Percentiles rank a stretch among this genome's conserved stretches.
Evolutionary conservation across 2,113 vertebrate genomes (phyloP).

Genomic region (Corvus hawaiiensis): DNA sequence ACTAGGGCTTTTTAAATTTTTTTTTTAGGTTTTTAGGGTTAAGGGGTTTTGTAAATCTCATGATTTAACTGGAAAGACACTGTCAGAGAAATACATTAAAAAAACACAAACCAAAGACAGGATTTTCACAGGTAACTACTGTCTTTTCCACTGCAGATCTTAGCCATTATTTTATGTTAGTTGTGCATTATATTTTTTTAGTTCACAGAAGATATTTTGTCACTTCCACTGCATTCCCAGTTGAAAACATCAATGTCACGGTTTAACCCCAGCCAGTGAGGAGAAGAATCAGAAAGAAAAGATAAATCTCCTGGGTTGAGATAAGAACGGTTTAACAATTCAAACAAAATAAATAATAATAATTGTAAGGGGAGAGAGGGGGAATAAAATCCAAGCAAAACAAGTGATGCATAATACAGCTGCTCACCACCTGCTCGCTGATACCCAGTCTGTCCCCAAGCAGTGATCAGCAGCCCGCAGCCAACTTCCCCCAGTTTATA

Average conservation of each 20-base stretch:
- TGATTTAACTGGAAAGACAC: neutral
- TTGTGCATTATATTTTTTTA: neutral
- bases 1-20: neutral
- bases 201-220: neutral
- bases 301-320: neutral
- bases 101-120: neutral
- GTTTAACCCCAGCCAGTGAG: neutral
- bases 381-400: neutral
- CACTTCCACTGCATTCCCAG: neutral
- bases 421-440: neutral
- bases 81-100: neutral
- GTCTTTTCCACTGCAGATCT: neutral
- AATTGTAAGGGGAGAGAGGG: neutral
- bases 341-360: neutral
- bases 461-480: neutral
- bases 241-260: neutral
- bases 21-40: neutral
- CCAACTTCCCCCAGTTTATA: neutral
- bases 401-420: neutral
- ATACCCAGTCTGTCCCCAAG: fast-evolving
- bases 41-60: neutral
- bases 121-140: neutral
- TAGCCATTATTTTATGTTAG: neutral
- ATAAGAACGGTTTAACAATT: neutral
- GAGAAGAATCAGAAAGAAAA: neutral